Percentiles rank a stretch among this genome's conserved stretches.
These are phyloP conservation scores for Nomada ruficornis DNA, from an alignment of 2,888 invertebrate genomes.

Conservation along the genomic window DNA sequence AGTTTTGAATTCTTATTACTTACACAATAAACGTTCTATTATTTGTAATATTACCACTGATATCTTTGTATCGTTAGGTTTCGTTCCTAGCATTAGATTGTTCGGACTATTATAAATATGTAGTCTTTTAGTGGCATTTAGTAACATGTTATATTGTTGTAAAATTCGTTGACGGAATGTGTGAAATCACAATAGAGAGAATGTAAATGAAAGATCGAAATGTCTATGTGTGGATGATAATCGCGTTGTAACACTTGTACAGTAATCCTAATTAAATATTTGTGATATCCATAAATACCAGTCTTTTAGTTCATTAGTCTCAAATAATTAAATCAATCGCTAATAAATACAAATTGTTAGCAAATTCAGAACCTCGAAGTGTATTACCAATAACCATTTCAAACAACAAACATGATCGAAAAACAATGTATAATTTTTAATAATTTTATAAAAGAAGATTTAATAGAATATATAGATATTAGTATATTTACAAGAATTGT, in stretches of 20 bases:
- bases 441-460: constrained; percentile 12
- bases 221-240: not conserved
- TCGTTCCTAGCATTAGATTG: constrained; percentile 17
- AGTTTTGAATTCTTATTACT: constrained; percentile 32
- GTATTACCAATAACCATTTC: constrained; percentile 1
- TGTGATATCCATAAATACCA: constrained; percentile 21
- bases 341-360: constrained; percentile 28
- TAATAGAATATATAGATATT: constrained; percentile 32
- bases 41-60: constrained; percentile 37
- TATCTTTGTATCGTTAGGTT: constrained; percentile 32
- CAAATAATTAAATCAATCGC: constrained; percentile 21
- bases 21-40: constrained; percentile 31
- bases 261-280: constrained; percentile 10
- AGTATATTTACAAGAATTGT: constrained; percentile 44
- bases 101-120: constrained; percentile 16
- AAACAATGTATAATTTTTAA: constrained; percentile 17
- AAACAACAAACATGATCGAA: constrained; percentile 22
- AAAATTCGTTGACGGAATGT: constrained; percentile 57
- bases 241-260: constrained; percentile 10
- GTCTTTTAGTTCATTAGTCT: constrained; percentile 37
- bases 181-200: constrained; percentile 46
- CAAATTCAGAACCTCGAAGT: not conserved
- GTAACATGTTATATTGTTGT: constrained; percentile 31
- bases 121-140: constrained; percentile 40
- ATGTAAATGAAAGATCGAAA: constrained; percentile 18